A percentile compares a stretch with the other conserved stretches of the same genome.
These are phyloP conservation scores for Phenganax marumi DNA, from an alignment of 92 coral and sea anemone genomes.

Conservation along the genomic window DNA sequence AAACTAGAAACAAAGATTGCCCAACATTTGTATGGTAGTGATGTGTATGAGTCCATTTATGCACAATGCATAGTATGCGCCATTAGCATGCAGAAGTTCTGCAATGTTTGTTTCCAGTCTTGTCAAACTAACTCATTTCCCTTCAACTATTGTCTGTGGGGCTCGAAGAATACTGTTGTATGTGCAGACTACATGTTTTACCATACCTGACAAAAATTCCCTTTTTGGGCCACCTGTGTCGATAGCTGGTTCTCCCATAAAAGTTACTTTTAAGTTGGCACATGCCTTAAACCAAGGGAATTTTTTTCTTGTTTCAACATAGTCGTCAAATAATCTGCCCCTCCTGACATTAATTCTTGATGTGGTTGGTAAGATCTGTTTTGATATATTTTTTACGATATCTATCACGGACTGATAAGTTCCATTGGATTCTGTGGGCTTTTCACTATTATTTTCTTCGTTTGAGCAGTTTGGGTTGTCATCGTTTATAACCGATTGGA, in stretches of 20 bases:
- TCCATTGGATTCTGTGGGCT: not conserved
- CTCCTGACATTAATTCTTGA: constrained; percentile 2
- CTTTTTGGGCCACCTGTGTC: constrained; percentile 13
- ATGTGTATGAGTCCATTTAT: no score
- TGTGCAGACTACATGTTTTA: no score
- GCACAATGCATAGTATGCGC: no score
- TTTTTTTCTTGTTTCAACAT: constrained; percentile 5
- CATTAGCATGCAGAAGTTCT: no score
- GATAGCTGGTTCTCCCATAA: constrained; percentile 6
- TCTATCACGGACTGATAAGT: not conserved
- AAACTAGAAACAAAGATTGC: no score
- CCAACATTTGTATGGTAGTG: no score
- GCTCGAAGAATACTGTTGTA: no score
- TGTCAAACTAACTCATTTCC: no score
- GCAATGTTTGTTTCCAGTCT: no score
- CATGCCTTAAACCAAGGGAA: constrained; percentile 3
- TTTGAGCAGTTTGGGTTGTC: not conserved
- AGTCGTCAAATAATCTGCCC: not conserved
- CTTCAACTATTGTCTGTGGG: no score
- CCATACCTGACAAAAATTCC: constrained; percentile 6
- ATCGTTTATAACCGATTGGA: not conserved
- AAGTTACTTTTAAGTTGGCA: not conserved
- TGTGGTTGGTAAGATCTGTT: not conserved
- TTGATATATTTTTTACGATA: not conserved
- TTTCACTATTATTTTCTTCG: not conserved